A percentile compares a stretch with the other conserved stretches of the same genome.
phyloP scores from a whole-genome alignment of 2,888 invertebrate genomes.

The Amiota minor region DNA sequence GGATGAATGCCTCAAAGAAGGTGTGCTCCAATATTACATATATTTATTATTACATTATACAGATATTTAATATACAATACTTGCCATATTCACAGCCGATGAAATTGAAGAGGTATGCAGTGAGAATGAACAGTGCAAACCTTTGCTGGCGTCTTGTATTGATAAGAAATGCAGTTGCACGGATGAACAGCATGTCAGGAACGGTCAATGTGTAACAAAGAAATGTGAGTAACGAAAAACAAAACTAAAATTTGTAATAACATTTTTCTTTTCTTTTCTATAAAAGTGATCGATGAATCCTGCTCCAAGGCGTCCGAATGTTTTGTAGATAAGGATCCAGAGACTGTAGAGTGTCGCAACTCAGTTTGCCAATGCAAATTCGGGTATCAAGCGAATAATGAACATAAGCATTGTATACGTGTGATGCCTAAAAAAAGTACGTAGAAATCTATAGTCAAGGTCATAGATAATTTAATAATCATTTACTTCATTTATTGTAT shows the following conservation, averaged over 20 bases:
- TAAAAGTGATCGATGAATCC: slow-evolving; percentile 62
- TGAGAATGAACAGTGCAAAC: slow-evolving; percentile 72
- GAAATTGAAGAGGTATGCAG: slow-evolving; percentile 69
- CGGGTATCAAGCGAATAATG: slow-evolving; percentile 59
- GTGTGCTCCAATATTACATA: slow-evolving; percentile 34
- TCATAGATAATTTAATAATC: neutral
- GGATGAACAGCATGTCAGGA: slow-evolving; percentile 65
- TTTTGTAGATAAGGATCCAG: slow-evolving; percentile 65
- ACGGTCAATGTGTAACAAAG: slow-evolving; percentile 65
- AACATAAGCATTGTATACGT: slow-evolving; percentile 65
- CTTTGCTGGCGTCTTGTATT: slow-evolving; percentile 68
- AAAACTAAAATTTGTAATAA: too few species aligned
- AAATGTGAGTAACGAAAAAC: slow-evolving; percentile 55
- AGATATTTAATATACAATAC: neutral
- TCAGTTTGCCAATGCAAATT: slow-evolving; percentile 72
- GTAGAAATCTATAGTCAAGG: slow-evolving; percentile 9
- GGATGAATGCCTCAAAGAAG: slow-evolving; percentile 70
- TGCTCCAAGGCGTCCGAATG: slow-evolving; percentile 70
- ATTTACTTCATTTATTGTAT: slow-evolving; percentile 34
- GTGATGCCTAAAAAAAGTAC: slow-evolving; percentile 70
- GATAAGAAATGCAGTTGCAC: slow-evolving; percentile 68
- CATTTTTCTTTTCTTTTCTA: neutral
- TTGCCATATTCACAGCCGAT: slow-evolving; percentile 54
- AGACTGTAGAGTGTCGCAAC: slow-evolving; percentile 71
- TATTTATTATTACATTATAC: neutral